Base-by-base conservation (phyloP, 1,140 invertebrate species). In the Lineus longissimus region DNA sequence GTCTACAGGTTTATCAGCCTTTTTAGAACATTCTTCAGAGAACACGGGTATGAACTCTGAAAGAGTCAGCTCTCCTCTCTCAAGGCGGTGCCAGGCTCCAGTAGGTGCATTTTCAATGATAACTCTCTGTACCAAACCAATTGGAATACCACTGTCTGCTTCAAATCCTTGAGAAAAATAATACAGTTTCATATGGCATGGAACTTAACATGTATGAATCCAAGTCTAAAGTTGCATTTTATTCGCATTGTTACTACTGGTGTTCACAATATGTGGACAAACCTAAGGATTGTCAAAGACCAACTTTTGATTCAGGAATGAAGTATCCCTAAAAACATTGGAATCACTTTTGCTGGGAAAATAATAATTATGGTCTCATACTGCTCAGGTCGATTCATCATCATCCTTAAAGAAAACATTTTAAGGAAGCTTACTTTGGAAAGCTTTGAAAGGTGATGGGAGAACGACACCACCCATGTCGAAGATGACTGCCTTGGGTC, bases 381-480 rank as follows among this genome's bases (percentile, higher is more conserved):
- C n/a, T n/a, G n/a, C n/a, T n/a, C n/a, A n/a, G n/a, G n/a, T n/a
- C n/a, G n/a, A n/a, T n/a, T n/a, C n/a, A n/a, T n/a, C n/a, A n/a
- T n/a, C n/a, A n/a, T n/a, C n/a, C n/a, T n/a, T 9, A 58, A 25
- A 58, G 23, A 57, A 57, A 57, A 23, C 22, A 57, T 7, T 11
- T 7, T 6, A 31, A 27, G 22, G 9, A 57, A 57, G 27, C n/a
- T 25, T 66, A 80, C 78, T 70, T 71, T 63, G 59, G 68, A 81
- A 82, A 7, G 72, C 23, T 15, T 54, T 43, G 40, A 73, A 60
- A 22, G 81, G 81, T 7, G 70, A 67, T 27, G 80, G 80, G 4
- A 81, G 56, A 7, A 83, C 56, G 9, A 83, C 81, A 29, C 81
- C 81, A 23, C 81, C 81, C 73, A 82, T 71, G 60, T 83, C 81